Base-by-base conservation (phyloP, 1,140 invertebrate genomes). In the Philopotamus ludificatus region DNA sequence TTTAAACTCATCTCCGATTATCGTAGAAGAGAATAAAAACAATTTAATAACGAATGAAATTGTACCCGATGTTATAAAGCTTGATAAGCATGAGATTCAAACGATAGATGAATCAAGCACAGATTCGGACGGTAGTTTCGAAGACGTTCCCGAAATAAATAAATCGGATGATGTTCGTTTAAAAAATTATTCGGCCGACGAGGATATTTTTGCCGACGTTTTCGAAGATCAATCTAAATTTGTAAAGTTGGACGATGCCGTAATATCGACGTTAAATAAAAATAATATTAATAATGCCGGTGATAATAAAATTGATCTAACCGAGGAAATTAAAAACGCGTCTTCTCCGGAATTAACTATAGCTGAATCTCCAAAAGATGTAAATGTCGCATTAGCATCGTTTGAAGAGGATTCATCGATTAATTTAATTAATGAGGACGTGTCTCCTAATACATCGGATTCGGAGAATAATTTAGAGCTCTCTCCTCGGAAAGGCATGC, bases 191-290 rank as follows among this genome's bases (percentile, higher is more conserved):
- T 9, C 54, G 59, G 58, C 44, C 72, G 20, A 9, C 44, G 84
- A 89, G 73, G 88, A 90, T 79, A 78, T 90, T 42, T 90, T 90
- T 82, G 83, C 83, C 26, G 86, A 87, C 78, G 75, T 87, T 62
- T 87, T 87, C 76, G 67, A 72, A 44, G 61, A 59, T 53, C 34
- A 69, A 66, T 44, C 23, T 25, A 71, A 63, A 55, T 54, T 60
- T 54, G 10, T 26, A 12, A 2, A 49, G n/a, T 44, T 45, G 21
- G 23, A 63, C 25, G 60, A 51, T 51, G 47, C 49, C 7, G 51
- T 50, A 41, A 3, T 41, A n/a, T 34, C 25, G n/a, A n/a, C n/a
- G 22, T 15, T 53, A 8, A 34, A 28, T 22, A 55, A 42, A 21
- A 55, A 54, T 23, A 44, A 62, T 9, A 61, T 18, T 49, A 21